Percentiles rank a stretch among this genome's conserved stretches.
phyloP scores from a whole-genome alignment of 2,888 invertebrate genomes.

The Phorcus lineatus region DNA sequence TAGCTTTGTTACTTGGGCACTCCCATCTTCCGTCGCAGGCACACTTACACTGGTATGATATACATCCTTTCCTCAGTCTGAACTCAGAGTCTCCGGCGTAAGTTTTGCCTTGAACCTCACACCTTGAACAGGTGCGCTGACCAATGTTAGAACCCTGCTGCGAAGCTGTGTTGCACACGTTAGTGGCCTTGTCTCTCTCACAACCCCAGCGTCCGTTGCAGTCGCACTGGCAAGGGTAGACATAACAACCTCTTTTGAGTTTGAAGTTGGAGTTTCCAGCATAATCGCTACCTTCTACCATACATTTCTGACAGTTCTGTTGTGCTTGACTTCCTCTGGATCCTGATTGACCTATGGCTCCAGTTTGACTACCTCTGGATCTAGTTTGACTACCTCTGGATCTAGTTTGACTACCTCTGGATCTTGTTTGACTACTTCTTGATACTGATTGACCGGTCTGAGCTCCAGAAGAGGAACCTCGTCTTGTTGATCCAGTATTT shows the following conservation, averaged over 20 bases:
- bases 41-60: slow-evolving; percentile 38
- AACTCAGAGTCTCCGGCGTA: slow-evolving; percentile 18
- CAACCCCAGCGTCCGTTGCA: slow-evolving; percentile 46
- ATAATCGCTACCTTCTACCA: slow-evolving; percentile 47
- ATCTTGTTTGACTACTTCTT: too few relatives aligned
- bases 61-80: not conserved
- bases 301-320: slow-evolving; percentile 51
- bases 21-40: slow-evolving; percentile 44
- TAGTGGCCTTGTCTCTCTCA: slow-evolving; percentile 31
- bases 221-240: slow-evolving; percentile 41
- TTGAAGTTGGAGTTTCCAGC: slow-evolving; percentile 51
- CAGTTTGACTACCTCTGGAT: too few relatives aligned
- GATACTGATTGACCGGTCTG: not conserved
- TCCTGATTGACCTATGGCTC: too few relatives aligned
- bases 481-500: not conserved
- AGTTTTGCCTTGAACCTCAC: slow-evolving; percentile 1
- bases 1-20: slow-evolving; percentile 35
- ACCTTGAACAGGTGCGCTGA: not conserved
- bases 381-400: too few relatives aligned
- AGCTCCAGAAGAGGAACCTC: not conserved
- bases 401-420: too few relatives aligned
- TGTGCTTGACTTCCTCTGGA: not conserved
- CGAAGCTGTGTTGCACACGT: slow-evolving; percentile 35
- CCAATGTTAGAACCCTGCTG: not conserved
- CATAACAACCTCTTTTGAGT: slow-evolving; percentile 50